Conservation (phyloP, 2,888 invertebrate species). For the Trilocha varians region DNA sequence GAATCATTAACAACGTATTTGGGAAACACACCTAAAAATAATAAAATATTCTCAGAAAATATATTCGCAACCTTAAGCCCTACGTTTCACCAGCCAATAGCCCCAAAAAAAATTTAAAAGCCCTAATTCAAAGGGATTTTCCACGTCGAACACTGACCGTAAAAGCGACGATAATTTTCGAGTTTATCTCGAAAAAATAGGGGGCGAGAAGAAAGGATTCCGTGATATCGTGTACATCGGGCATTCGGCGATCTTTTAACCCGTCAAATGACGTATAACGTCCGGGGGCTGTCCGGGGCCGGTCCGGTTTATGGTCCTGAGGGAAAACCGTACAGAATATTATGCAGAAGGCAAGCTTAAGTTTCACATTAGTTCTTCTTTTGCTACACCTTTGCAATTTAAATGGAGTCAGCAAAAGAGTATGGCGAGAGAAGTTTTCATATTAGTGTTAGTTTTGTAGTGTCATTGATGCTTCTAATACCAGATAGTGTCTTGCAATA, state of each 20-base stretch:
- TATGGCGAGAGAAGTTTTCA: too few species aligned
- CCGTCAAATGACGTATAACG: conserved; percentile 24
- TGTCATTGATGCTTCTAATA: too few species aligned
- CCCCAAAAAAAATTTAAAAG: neutral
- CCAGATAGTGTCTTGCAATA: too few species aligned
- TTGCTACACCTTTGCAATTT: too few species aligned
- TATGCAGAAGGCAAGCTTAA: too few species aligned
- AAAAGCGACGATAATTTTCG: conserved; percentile 15
- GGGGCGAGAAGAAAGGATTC: conserved; percentile 4
- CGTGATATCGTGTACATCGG: conserved; percentile 6
- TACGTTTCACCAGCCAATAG: neutral
- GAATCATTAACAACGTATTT: too few species aligned
- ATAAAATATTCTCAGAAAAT: neutral
- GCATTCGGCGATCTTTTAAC: conserved; percentile 10
- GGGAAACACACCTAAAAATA: too few species aligned
- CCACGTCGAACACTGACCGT: neutral
- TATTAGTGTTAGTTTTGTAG: too few species aligned
- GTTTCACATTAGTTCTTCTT: too few species aligned
- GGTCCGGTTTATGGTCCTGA: conserved; percentile 11
- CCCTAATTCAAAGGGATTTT: neutral
- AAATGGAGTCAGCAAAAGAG: too few species aligned
- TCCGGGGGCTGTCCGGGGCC: conserved; percentile 2
- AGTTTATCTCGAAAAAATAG: conserved; percentile 1
- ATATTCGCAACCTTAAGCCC: neutral
- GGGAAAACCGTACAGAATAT: conserved; percentile 9